A percentile compares a stretch with the other conserved stretches of the same genome.
Evolutionary conservation across 2,888 invertebrate genomes (phyloP).

Genomic region (Eupithecia abbreviata): DNA sequence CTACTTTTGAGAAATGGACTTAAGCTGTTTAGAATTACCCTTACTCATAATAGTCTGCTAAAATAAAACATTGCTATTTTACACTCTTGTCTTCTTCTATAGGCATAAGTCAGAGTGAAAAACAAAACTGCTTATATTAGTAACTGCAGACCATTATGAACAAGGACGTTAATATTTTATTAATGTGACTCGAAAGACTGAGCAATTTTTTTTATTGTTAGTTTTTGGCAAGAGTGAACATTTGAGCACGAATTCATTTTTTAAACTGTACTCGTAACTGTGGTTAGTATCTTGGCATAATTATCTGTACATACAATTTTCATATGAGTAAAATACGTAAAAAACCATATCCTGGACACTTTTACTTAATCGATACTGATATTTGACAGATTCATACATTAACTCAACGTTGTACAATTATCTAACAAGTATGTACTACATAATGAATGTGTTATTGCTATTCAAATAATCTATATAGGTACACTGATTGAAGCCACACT

Average conservation of each 20-base stretch:
- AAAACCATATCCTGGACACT: background rate
- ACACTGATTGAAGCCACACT: background rate
- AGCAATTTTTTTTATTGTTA: conserved; percentile 48
- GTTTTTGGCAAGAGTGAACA: conserved; percentile 35
- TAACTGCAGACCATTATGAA: too few species aligned
- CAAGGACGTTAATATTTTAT: conserved; percentile 34
- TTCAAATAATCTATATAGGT: background rate
- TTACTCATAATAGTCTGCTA: too few species aligned
- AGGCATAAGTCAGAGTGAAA: too few species aligned
- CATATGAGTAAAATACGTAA: background rate
- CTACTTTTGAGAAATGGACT: conserved; percentile 32
- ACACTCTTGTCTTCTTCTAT: too few species aligned
- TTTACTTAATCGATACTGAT: background rate
- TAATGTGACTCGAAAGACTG: conserved; percentile 53
- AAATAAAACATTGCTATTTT: too few species aligned
- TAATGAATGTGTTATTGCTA: background rate
- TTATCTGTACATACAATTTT: background rate
- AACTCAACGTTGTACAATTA: background rate
- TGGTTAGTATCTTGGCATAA: background rate
- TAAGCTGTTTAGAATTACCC: conserved; percentile 38
- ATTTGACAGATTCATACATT: background rate
- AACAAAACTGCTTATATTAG: too few species aligned
- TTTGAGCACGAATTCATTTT: conserved; percentile 19
- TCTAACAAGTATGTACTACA: background rate
- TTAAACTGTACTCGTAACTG: too few species aligned